Base-by-base conservation (phyloP, 1,140 invertebrate genomes). In the Panulirus ornatus region DNA sequence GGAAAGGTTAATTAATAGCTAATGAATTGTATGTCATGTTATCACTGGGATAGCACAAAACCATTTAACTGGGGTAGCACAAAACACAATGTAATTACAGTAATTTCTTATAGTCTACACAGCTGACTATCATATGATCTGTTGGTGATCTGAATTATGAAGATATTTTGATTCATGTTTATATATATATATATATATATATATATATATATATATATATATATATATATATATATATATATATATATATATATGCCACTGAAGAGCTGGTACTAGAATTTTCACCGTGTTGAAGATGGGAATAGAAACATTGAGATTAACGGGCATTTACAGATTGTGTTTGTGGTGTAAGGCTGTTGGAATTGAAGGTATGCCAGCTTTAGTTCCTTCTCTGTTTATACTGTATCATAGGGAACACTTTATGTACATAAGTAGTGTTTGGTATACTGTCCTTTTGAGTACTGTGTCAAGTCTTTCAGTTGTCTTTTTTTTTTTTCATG, bases 351-450 rank as follows among this genome's bases (percentile, higher is more conserved):
- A 73, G 66, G 1, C 40, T 42, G 42, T 71, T 47, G n/a, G 70
- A 51, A 36, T 36, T 36, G 66, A 73, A 51, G 38, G 75, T 47
- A 27, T 44, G 36, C 58, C 54, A 70, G 82, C 70, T 84, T 27
- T 47, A 84, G 83, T 84, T 84, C 66, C 83, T 84, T 38, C 63
- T 73, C 63, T 73, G n/a, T 84, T 73, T 71, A 73, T 84, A 73
- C 40, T 42, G 66, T 84, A 71, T 84, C 83, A 73, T 84, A 84
- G 40, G 66, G 83, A 71, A 51, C 66, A 84, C 42, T 51, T 79
- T 81, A 51, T 81, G 78, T 81, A 81, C 78, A 81, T 81, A 81
- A 2, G n/a, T 58, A 58, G 78, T 79, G 76, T 58, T 54, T 58
- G 2, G n/a, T 58, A 81, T 38, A 47, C n/a, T 81, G 51, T 58